phyloP scores from a whole-genome alignment of 2,888 invertebrate genomes.

The Machimus rusticus region DNA sequence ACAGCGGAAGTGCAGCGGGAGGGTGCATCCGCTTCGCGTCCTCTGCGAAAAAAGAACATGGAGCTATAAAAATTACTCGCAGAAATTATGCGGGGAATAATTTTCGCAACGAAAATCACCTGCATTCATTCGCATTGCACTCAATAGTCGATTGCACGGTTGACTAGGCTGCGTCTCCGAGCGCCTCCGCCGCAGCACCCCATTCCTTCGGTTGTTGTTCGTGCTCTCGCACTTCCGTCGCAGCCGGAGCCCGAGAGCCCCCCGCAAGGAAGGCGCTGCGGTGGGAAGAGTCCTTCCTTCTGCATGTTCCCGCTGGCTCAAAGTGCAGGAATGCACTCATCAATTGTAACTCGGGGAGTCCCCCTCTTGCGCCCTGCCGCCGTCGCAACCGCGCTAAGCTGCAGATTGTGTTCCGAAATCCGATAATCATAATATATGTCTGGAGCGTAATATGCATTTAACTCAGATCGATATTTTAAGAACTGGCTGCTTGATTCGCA shows the following conservation, averaged over 20 bases:
- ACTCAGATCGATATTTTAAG: conserved; percentile 42
- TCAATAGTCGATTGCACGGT: conserved; percentile 26
- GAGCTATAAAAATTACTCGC: conserved; percentile 31
- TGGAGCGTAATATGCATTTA: conserved; percentile 41
- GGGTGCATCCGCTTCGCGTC: background rate
- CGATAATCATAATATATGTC: conserved; percentile 43
- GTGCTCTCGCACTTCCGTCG: conserved; percentile 26
- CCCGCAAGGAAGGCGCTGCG: conserved; percentile 19
- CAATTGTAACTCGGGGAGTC: conserved; percentile 22
- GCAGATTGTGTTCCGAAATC: conserved; percentile 34
- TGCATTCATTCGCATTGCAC: background rate
- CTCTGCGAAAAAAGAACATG: background rate
- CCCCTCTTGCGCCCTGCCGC: background rate
- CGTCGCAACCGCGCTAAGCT: background rate
- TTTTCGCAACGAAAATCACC: conserved; percentile 21
- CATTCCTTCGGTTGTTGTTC: background rate
- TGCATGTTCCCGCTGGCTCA: conserved; percentile 33
- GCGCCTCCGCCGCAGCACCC: background rate
- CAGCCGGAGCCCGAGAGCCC: background rate
- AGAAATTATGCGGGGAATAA: background rate
- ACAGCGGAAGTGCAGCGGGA: conserved; percentile 4
- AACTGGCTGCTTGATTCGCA: conserved; percentile 34
- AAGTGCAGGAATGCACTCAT: conserved; percentile 39
- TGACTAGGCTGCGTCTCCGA: conserved; percentile 15
- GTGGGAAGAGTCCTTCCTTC: conserved; percentile 22